These are phyloP conservation scores for Lasioglossum pauxillum DNA, from an alignment of 2,888 invertebrate species.

Conservation along the genomic window DNA sequence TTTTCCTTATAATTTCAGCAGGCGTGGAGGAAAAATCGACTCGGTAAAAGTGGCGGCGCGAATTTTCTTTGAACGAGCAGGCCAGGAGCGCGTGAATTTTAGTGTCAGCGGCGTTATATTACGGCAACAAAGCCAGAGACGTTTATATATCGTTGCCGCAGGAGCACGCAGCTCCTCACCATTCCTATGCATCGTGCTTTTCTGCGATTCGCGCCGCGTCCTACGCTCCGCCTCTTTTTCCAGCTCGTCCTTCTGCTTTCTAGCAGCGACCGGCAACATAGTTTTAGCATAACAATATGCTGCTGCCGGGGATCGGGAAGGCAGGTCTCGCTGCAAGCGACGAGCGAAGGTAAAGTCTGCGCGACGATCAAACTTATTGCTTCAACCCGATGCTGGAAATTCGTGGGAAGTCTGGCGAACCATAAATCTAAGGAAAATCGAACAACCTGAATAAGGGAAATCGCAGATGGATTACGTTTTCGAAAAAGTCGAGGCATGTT, in stretches of 20 bases:
- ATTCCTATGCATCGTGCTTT: constrained; percentile 53
- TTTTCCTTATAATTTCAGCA: neutral
- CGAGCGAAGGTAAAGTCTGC: constrained; percentile 32
- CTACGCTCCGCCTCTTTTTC: constrained; percentile 15
- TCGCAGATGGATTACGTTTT: neutral
- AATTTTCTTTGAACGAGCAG: constrained; percentile 15
- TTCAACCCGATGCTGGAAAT: neutral
- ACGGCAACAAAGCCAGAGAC: constrained; percentile 57
- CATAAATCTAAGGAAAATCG: neutral
- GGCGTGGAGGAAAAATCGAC: neutral
- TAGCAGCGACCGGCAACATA: neutral
- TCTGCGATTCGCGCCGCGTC: constrained; percentile 30
- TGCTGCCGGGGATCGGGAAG: constrained; percentile 24
- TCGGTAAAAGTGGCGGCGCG: neutral
- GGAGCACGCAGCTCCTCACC: constrained; percentile 51
- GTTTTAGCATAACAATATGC: constrained; percentile 63
- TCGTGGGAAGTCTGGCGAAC: neutral
- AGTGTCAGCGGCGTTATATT: constrained; percentile 54
- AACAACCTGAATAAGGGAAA: neutral
- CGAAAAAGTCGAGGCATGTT: neutral
- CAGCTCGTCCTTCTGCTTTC: constrained; percentile 25
- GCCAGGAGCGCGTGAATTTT: constrained; percentile 47
- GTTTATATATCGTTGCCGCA: constrained; percentile 53
- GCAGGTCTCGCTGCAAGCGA: constrained; percentile 39
- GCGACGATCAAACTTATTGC: neutral